phyloP scores from a whole-genome alignment of 2,888 invertebrate species.

The Parnassius glacialis region DNA sequence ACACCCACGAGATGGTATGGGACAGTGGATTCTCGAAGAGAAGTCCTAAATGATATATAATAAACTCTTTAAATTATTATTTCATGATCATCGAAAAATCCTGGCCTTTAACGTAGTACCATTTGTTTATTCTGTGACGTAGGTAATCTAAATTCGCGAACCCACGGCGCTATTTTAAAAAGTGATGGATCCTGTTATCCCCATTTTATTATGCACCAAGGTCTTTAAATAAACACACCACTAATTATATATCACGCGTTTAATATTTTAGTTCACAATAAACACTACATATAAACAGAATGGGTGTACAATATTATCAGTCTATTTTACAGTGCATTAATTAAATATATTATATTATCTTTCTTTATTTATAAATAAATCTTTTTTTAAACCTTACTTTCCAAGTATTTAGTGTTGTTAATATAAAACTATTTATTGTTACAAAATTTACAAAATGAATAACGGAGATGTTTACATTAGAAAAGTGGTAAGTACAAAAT shows the following conservation, averaged over 20 bases:
- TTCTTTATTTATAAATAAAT: slow-evolving; percentile 50
- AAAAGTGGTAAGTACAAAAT: slow-evolving; percentile 22
- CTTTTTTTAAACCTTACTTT: slow-evolving; percentile 32
- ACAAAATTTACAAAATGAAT: slow-evolving; percentile 1
- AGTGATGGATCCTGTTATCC: not conserved
- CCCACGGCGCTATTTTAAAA: no score
- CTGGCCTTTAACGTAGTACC: no score
- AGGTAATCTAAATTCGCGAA: no score
- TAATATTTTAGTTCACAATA: slow-evolving; percentile 43
- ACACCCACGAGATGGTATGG: no score
- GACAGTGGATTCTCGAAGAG: no score
- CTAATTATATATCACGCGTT: slow-evolving; percentile 40
- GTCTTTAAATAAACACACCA: not conserved
- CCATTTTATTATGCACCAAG: not conserved
- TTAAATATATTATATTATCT: slow-evolving; percentile 55
- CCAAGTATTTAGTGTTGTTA: slow-evolving; percentile 11
- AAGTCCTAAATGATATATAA: no score
- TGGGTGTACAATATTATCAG: slow-evolving; percentile 45
- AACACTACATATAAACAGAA: slow-evolving; percentile 41
- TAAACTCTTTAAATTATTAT: no score
- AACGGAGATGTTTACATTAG: slow-evolving; percentile 13
- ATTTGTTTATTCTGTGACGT: no score
- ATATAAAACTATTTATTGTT: slow-evolving; percentile 10
- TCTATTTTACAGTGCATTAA: slow-evolving; percentile 54
- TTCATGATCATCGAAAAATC: no score